phyloP scores from a whole-genome alignment of 2,113 vertebrate species.

The Pterocles orientalis region DNA sequence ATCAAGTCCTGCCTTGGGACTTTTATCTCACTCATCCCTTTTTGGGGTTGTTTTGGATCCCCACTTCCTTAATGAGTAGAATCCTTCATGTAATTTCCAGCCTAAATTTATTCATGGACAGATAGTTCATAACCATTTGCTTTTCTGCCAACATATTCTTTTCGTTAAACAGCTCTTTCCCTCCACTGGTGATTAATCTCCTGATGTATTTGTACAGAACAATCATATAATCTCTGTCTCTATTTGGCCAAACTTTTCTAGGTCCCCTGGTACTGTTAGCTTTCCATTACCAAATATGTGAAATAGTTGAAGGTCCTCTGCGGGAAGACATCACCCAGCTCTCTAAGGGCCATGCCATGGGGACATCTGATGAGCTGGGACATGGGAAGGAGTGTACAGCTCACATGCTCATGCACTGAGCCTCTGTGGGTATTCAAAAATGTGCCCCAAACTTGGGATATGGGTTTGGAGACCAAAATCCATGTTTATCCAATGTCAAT shows the following conservation, averaged over 20 bases:
- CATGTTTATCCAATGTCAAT: not conserved
- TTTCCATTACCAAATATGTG: not conserved
- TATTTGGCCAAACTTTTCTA: not conserved
- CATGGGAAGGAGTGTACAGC: not conserved
- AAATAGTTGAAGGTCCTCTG: not conserved
- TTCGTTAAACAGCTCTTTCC: not conserved
- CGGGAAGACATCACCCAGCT: rapidly evolving
- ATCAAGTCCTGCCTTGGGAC: not conserved
- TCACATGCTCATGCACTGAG: not conserved
- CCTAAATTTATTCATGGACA: not conserved
- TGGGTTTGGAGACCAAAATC: not conserved
- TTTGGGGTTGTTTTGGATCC: not conserved
- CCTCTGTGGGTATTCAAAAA: not conserved
- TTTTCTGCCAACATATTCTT: not conserved
- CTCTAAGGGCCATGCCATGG: not conserved
- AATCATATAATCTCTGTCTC: not conserved
- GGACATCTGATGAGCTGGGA: not conserved
- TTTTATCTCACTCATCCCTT: not conserved
- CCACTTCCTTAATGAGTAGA: not conserved
- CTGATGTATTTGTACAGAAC: not conserved
- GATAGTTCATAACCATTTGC: constrained; percentile 1
- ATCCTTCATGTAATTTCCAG: not conserved
- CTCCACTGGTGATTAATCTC: not conserved
- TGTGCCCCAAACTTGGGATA: not conserved
- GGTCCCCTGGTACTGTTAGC: not conserved